Evolutionary conservation across 2,797 vertebrate species (phyloP).

Genomic region (Pelochelys cantorii): DNA sequence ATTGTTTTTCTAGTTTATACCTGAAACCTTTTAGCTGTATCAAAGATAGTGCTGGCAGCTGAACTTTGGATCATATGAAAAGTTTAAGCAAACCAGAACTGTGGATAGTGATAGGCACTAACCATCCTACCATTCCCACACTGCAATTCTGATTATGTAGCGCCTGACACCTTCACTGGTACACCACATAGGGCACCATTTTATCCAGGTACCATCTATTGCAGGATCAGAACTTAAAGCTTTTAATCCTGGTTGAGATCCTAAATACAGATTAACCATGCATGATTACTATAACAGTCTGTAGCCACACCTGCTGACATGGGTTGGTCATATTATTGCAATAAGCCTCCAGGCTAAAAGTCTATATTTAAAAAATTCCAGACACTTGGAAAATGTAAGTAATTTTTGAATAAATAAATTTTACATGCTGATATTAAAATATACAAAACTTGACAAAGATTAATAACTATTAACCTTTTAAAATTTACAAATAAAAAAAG

Average conservation of each 20-base stretch:
- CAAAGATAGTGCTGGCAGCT: neutral
- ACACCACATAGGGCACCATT: fast-evolving
- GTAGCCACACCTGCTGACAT: neutral
- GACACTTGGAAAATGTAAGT: neutral
- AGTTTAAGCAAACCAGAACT: neutral
- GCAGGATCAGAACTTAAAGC: fast-evolving
- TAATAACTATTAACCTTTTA: too few relatives aligned
- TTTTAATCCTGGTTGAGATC: neutral
- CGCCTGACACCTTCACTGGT: neutral
- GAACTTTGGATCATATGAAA: neutral
- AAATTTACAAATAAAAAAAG: neutral
- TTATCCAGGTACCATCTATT: neutral
- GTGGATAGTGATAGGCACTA: neutral
- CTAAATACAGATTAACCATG: neutral
- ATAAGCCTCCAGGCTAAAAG: neutral
- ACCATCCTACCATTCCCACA: neutral
- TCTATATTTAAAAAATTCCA: fast-evolving
- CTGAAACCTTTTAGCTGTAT: neutral
- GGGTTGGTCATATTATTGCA: fast-evolving
- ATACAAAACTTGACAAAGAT: too few relatives aligned
- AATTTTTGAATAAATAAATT: neutral
- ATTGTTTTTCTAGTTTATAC: neutral
- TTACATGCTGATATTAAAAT: too few relatives aligned
- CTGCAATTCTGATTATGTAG: fast-evolving
- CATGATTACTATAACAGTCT: neutral